Percentiles rank a stretch among this genome's conserved stretches.
These are phyloP conservation scores for Montipora capricornis DNA, from an alignment of 64 coral and sea anemone genomes.

Conservation along the genomic window DNA sequence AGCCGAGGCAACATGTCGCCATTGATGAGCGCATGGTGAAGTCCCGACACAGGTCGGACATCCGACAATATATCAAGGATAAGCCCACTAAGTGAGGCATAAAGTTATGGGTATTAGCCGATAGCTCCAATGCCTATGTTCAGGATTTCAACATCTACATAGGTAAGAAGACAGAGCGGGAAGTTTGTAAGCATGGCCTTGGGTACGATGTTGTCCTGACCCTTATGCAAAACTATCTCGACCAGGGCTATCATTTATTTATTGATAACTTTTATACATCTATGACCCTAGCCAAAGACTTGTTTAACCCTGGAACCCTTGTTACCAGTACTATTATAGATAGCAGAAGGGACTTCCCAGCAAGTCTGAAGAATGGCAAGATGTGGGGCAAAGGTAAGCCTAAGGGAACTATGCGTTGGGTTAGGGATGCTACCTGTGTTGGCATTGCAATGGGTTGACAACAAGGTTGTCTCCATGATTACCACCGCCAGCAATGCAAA, in stretches of 20 bases:
- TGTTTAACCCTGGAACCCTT: constrained; percentile 11
- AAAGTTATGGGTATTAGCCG: constrained; percentile 66
- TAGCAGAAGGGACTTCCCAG: no score
- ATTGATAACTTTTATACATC: constrained; percentile 63
- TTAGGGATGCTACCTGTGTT: no score
- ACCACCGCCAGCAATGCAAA: no score
- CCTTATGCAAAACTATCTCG: constrained; percentile 21
- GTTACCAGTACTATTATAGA: no score
- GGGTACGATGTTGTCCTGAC: constrained; percentile 34
- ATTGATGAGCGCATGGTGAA: constrained; percentile 79
- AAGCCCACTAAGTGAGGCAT: constrained; percentile 60
- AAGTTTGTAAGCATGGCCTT: constrained; percentile 61
- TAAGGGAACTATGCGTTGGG: no score
- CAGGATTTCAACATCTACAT: constrained; percentile 28
- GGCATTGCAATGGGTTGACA: no score
- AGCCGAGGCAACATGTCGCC: constrained; percentile 61
- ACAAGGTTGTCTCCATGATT: no score
- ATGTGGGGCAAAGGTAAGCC: no score
- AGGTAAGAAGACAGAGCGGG: neutral
- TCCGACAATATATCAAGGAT: constrained; percentile 70
- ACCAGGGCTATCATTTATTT: constrained; percentile 60
- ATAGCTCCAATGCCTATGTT: constrained; percentile 46
- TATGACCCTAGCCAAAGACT: constrained; percentile 42
- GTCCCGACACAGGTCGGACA: constrained; percentile 65
- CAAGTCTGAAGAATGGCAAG: no score